A percentile compares a stretch with the other conserved stretches of the same genome.
phyloP scores from a whole-genome alignment of 2,888 invertebrate genomes.

The Aspidapion aeneum region DNA sequence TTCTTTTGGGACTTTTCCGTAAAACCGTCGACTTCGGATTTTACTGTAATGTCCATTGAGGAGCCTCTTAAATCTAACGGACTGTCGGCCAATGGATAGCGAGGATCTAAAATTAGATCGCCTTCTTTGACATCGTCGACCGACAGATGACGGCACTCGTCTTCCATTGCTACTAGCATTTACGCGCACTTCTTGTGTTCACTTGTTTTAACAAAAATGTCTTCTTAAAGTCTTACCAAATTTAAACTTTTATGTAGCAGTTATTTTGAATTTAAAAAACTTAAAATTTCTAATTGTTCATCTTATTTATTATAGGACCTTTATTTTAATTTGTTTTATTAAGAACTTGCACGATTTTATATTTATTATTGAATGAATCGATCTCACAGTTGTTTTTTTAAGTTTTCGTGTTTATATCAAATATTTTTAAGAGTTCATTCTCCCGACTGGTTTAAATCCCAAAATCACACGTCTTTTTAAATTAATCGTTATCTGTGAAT shows the following conservation, averaged over 20 bases:
- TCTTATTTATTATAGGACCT: too few relatives aligned
- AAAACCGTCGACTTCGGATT: conserved; percentile 32
- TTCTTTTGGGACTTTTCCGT: conserved; percentile 35
- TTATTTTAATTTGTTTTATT: too few relatives aligned
- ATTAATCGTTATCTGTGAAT: conserved; percentile 27
- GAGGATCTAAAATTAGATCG: conserved; percentile 35
- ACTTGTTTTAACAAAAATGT: conserved; percentile 25
- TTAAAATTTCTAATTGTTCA: not conserved
- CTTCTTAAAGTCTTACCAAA: too few relatives aligned
- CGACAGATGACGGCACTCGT: conserved; percentile 39
- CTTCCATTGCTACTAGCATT: conserved; percentile 42
- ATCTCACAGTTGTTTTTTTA: too few relatives aligned
- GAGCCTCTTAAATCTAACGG: conserved; percentile 50
- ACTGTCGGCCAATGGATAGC: conserved; percentile 41
- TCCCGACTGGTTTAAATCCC: not conserved
- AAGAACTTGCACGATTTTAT: too few relatives aligned
- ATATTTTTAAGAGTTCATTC: conserved; percentile 8
- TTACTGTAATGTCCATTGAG: conserved; percentile 30
- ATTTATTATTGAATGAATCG: too few relatives aligned
- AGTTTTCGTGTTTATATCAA: too few relatives aligned
- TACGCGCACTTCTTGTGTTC: conserved; percentile 11
- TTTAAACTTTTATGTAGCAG: too few relatives aligned
- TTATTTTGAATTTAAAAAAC: too few relatives aligned
- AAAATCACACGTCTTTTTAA: conserved; percentile 25
- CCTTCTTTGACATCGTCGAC: conserved; percentile 32